Percentiles rank a stretch among this genome's conserved stretches.
phyloP scores from a whole-genome alignment of 2,888 invertebrate species.

The Andrena dorsata region DNA sequence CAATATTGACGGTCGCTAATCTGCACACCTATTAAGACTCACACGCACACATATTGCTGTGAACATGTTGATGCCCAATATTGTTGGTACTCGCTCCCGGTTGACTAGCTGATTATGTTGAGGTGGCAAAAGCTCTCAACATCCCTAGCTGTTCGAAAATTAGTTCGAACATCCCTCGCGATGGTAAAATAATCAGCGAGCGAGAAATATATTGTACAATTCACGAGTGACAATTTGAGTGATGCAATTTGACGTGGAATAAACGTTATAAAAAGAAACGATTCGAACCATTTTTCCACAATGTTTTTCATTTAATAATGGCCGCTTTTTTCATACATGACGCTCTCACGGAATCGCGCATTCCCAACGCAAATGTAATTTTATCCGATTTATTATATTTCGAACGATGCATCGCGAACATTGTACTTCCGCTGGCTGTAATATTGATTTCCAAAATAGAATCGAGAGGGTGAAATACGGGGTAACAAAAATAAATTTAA shows the following conservation, averaged over 20 bases:
- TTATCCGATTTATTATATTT: constrained; percentile 38
- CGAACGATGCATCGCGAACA: constrained; percentile 37
- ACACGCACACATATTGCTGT: not conserved
- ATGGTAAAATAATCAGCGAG: too few relatives aligned
- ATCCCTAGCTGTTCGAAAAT: not conserved
- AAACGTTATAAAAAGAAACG: constrained; percentile 6
- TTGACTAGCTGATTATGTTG: constrained; percentile 3
- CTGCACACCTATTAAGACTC: constrained; percentile 29
- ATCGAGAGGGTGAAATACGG: not conserved
- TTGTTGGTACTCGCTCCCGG: not conserved
- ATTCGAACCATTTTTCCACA: not conserved
- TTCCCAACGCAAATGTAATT: constrained; percentile 25
- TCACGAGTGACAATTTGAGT: too few relatives aligned
- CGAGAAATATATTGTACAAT: too few relatives aligned
- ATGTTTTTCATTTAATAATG: not conserved
- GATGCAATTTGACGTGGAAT: not conserved
- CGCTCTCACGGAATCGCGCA: not conserved
- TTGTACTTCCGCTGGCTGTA: not conserved
- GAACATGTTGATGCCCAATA: not conserved
- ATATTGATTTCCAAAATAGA: constrained; percentile 20
- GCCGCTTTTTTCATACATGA: not conserved
- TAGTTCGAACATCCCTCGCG: too few relatives aligned
- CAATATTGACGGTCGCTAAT: constrained; percentile 49
- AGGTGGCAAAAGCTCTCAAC: not conserved
- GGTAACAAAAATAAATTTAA: constrained; percentile 43